phyloP scores from a whole-genome alignment of 2,113 vertebrate genomes.

The Chlamydotis undulata region DNA sequence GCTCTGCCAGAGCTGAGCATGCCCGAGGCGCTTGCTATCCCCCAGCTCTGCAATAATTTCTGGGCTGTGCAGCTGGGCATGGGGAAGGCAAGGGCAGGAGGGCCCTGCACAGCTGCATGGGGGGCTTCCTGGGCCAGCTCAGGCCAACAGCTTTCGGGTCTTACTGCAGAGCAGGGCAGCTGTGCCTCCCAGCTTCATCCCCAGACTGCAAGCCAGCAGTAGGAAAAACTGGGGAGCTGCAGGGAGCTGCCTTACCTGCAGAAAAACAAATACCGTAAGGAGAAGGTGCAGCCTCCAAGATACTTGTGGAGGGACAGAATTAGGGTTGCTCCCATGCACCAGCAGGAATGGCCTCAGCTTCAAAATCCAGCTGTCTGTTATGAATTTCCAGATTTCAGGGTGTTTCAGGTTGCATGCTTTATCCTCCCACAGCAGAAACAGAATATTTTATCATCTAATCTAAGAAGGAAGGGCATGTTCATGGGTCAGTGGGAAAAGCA shows the following conservation, averaged over 20 bases:
- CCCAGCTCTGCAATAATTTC: not conserved
- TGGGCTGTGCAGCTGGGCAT: not conserved
- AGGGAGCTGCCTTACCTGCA: not conserved
- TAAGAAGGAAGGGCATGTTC: not conserved
- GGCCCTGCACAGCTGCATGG: not conserved
- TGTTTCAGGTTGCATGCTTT: not conserved
- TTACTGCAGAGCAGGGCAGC: rapidly evolving
- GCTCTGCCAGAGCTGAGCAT: not conserved
- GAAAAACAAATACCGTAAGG: not conserved
- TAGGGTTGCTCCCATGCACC: not conserved
- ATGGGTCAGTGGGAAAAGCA: not conserved
- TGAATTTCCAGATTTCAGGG: conserved; percentile 43
- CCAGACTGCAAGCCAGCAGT: not conserved
- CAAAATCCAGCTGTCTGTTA: not conserved
- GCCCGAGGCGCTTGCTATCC: rapidly evolving
- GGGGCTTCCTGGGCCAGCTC: not conserved
- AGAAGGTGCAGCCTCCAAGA: not conserved
- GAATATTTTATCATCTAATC: conserved; percentile 29
- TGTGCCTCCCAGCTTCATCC: rapidly evolving
- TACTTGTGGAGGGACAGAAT: not conserved
- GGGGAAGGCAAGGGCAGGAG: not conserved
- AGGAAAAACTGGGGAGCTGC: not conserved
- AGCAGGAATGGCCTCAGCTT: not conserved
- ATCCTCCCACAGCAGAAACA: not conserved
- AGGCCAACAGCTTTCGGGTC: not conserved